Evolutionary conservation across 2,113 vertebrate genomes (phyloP), one percentile per base, ranked within the genome.

Genomic region (Clupea harengus): DNA sequence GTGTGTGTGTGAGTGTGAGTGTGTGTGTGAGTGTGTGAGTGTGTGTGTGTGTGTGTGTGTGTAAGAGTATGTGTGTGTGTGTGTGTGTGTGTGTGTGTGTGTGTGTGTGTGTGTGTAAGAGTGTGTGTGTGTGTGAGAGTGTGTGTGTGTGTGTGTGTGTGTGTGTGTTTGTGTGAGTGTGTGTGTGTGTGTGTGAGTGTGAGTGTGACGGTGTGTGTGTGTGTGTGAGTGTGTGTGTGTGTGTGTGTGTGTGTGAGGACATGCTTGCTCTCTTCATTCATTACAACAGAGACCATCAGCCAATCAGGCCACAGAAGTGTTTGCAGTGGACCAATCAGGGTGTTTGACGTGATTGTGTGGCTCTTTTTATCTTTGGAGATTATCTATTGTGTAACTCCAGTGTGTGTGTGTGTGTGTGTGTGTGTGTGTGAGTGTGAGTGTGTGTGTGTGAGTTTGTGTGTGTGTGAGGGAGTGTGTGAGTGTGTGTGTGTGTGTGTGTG

Each of bases 301-400:
- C 87, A 83, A 85, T 88, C 83, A 87, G 85, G 84, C 22, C 87
- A 90, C 87, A 90, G 89, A 88, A 90, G 85, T 49, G 47, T 88
- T 67, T 81, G 85, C 85, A 86, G 85, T 86, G 89, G 89, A 88
- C 89, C 86, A 87, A 47, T 86, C 47, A 18, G 39, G 2, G 20
- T 45, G 85, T 50, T 72, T 72, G 64, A 67, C 5, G 0, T 64
- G 57, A 25, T 64, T 1, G n/a, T 52, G 50, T 60, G 18, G 39
- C 39, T 39, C 39, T 2, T 39, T 39, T 39, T 2, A 39, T 39
- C 39, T 39, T 39, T 39, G 39, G 39, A 39, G 2, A 39, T 39
- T 1, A 39, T 39, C 39, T 39, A 39, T 39, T 60, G 64, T 67
- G 64, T 83, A 39, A 39, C 39, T 39, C 39, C 39, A 39, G 32